These are phyloP conservation scores for Scatophagus argus DNA, from an alignment of 2,113 vertebrate genomes.

Conservation along the genomic window DNA sequence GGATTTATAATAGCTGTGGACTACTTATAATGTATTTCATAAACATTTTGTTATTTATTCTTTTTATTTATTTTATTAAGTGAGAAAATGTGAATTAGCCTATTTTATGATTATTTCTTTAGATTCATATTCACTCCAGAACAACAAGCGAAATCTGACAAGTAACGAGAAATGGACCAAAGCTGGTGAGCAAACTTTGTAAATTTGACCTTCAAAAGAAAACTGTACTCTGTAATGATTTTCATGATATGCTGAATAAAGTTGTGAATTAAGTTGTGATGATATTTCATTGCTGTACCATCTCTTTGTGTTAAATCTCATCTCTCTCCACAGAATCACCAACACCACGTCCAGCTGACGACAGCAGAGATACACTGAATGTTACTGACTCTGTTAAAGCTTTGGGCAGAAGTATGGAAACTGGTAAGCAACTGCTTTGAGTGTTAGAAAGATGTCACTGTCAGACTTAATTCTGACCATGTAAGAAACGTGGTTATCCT, in stretches of 20 bases:
- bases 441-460: neutral
- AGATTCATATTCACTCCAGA: slow-evolving; percentile 5
- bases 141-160: neutral
- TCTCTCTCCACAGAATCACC: neutral
- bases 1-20: neutral
- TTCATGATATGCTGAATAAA: too few relatives aligned
- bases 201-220: neutral
- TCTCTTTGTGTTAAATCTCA: too few relatives aligned
- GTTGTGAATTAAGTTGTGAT: neutral
- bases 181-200: neutral
- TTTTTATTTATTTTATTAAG: too few relatives aligned
- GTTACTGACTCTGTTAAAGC: neutral
- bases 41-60: neutral
- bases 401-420: neutral
- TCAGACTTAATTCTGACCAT: neutral
- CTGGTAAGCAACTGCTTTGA: slow-evolving; percentile 12
- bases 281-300: neutral
- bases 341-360: neutral
- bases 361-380: neutral
- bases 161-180: neutral
- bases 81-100: too few relatives aligned
- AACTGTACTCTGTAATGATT: neutral
- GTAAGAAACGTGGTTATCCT: neutral
- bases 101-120: neutral
- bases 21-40: neutral